Evolutionary conservation across 2,797 vertebrate genomes (phyloP).

Genomic region (Emydoidea blandingii): DNA sequence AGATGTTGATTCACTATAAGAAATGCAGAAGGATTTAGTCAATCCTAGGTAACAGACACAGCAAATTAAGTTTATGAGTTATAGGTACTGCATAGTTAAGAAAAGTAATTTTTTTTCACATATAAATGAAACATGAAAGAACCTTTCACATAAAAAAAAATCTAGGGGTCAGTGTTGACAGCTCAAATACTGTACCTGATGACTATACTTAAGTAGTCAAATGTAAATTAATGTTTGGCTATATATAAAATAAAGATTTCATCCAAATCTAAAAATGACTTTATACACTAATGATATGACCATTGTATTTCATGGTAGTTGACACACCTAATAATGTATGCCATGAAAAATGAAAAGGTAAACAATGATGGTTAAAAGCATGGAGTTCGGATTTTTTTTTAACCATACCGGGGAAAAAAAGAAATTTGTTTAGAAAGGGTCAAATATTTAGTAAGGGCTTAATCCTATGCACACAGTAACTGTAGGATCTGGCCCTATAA

Average conservation of each 20-base stretch:
- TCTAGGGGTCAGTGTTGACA: neutral
- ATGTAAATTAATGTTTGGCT: neutral
- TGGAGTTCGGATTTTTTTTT: neutral
- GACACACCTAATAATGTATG: neutral
- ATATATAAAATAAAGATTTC: neutral
- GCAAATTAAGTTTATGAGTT: neutral
- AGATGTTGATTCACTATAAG: neutral
- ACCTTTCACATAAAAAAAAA: neutral
- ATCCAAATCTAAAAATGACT: neutral
- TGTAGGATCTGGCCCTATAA: neutral
- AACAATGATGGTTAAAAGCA: neutral
- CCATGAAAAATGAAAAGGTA: neutral
- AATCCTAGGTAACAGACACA: neutral
- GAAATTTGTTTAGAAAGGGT: neutral
- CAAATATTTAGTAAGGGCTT: neutral
- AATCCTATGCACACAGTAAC: neutral
- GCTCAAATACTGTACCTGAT: constrained; percentile 33
- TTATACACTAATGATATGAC: neutral
- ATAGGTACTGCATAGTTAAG: neutral
- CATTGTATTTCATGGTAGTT: neutral
- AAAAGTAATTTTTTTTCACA: neutral
- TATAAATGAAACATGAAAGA: neutral
- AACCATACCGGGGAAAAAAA: neutral
- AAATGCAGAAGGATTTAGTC: neutral
- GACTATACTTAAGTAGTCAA: neutral